Base-by-base conservation (phyloP, 2,888 invertebrate genomes). In the Acholoe squamosa region DNA sequence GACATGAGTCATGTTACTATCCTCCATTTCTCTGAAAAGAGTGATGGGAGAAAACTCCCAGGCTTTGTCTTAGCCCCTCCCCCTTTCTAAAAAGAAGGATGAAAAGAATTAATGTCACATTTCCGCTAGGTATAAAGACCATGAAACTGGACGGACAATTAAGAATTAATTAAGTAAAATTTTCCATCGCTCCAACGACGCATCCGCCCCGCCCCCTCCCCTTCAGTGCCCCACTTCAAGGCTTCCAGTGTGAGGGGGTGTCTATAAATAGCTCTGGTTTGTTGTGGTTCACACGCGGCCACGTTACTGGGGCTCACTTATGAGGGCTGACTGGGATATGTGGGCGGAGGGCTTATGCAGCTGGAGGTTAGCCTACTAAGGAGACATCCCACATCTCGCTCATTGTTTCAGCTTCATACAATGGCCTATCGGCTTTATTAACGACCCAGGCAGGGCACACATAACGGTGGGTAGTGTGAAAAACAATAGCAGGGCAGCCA, bases 221-320 rank as follows among this genome's bases (percentile, higher is more conserved):
- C 71, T 71, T 71, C 71, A 71, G 71, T 3, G 31, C 71, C 71
- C 19, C 71, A 22, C 71, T 71, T 71, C 71, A 7, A 71, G 71
- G 71, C 71, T 28, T 71, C 71, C 28, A 14, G 28, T 5, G 28
- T 14, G 31, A 71, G 71, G 71, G 28, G 14, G 14, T 14, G 71
- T 71, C 71, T 71, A 71, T 28, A 71, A 71, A 71, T 71, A 71
- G 71, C 71, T 28, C 71, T 14, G 71, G 31, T 71, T 71, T 71
- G 71, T 71, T 71, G 71, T 71, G 71, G 71, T 71, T 71, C 71
- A 71, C 71, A 16, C 3, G 28, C 71, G 71, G 71, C 71, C 71
- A 71, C 71, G 71, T 71, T 71, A 28, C 71, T 28, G 28, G 71
- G 14, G 67, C 67, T n/a, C n/a, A n/a, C n/a, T n/a, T n/a, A n/a